Conservation (phyloP, 2,113 vertebrate species). For the Bothrops jararaca region DNA sequence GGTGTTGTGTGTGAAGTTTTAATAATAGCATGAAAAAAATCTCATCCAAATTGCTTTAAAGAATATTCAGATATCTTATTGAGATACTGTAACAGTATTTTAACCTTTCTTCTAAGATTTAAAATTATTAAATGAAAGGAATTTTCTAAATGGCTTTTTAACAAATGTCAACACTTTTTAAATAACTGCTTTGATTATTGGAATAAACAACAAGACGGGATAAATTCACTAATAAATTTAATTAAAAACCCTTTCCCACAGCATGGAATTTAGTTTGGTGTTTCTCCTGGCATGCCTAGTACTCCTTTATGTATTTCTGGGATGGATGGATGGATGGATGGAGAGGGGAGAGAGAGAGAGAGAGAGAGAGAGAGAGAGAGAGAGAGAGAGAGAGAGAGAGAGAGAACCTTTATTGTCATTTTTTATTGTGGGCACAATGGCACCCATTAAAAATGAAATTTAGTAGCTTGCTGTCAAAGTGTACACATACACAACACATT, state of each 20-base stretch:
- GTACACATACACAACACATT: too few relatives aligned
- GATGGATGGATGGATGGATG: background rate
- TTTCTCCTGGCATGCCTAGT: background rate
- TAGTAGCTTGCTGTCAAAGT: too few relatives aligned
- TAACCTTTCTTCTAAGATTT: background rate
- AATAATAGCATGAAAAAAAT: constrained; percentile 7
- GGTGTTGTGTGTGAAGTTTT: background rate
- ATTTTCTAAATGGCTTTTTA: background rate
- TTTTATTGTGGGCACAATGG: too few relatives aligned
- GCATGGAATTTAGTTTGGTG: background rate
- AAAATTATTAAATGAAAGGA: constrained; percentile 14
- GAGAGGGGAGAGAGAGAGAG: too few relatives aligned
- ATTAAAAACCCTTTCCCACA: background rate
- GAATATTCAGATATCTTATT: background rate
- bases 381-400: too few relatives aligned
- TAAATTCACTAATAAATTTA: background rate
- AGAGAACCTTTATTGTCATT: too few relatives aligned
- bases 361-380: too few relatives aligned
- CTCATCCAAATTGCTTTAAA: background rate
- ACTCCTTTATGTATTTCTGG: background rate
- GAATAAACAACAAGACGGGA: background rate
- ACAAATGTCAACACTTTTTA: background rate
- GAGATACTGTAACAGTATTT: background rate
- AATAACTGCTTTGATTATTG: background rate
- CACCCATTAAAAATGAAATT: too few relatives aligned